Conservation (phyloP, 2,888 invertebrate species). For the Oxytorus armatus region DNA sequence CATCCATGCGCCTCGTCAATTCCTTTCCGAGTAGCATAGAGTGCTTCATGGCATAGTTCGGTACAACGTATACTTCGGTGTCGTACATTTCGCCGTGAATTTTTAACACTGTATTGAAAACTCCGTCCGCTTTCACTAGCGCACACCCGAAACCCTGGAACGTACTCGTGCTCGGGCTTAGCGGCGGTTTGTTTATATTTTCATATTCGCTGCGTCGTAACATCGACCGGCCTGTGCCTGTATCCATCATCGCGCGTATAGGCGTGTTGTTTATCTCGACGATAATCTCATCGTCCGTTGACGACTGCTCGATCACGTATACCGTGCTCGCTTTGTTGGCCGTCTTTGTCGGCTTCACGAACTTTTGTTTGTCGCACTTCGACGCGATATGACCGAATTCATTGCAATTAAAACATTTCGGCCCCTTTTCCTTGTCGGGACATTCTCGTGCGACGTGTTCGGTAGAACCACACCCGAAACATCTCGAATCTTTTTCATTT, state of each 20-base stretch:
- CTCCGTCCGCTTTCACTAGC: neutral
- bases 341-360: neutral
- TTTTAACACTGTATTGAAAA: neutral
- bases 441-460: conserved; percentile 12
- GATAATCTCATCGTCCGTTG: conserved; percentile 40
- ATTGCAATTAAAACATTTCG: conserved; percentile 58
- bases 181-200: conserved; percentile 5
- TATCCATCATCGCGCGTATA: conserved; percentile 27
- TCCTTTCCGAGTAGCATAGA: neutral
- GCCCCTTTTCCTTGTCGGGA: conserved; percentile 34
- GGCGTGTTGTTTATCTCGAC: neutral
- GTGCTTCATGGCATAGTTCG: neutral
- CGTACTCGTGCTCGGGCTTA: neutral
- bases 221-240: neutral
- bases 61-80: neutral
- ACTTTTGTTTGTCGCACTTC: conserved; percentile 18
- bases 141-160: conserved; percentile 43
- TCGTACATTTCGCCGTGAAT: conserved; percentile 14
- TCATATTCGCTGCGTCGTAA: conserved; percentile 28
- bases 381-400: conserved; percentile 52
- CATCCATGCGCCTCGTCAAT: neutral
- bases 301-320: conserved; percentile 8
- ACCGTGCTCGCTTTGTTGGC: conserved; percentile 15
- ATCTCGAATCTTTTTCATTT: neutral
- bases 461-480: conserved; percentile 4